Conservation (phyloP, 2,888 invertebrate genomes). For the Exephanes ischioxanthus region DNA sequence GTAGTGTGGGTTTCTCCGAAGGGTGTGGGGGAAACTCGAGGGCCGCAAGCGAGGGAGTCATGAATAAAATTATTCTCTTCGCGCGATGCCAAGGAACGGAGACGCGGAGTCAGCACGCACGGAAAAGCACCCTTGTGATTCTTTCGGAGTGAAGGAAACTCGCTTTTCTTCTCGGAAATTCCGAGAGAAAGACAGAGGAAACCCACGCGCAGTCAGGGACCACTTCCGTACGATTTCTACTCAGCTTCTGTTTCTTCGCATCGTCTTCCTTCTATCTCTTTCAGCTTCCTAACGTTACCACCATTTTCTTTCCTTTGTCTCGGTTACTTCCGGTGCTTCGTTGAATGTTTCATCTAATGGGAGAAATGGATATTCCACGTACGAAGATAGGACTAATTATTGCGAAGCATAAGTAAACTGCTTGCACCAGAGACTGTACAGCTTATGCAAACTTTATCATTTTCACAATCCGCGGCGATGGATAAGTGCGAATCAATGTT, state of each 20-base stretch:
- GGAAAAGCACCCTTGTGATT: constrained; percentile 37
- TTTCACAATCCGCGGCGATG: no score
- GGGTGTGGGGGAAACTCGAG: constrained; percentile 44
- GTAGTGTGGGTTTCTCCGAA: constrained; percentile 2
- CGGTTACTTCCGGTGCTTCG: neutral
- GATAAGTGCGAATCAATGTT: no score
- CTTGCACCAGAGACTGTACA: no score
- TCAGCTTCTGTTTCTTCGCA: constrained; percentile 5
- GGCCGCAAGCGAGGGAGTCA: constrained; percentile 43
- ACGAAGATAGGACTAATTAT: no score
- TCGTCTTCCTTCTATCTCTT: neutral
- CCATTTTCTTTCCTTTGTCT: neutral
- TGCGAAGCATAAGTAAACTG: no score
- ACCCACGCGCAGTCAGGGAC: constrained; percentile 7
- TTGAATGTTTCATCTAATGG: no score
- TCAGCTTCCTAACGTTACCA: neutral
- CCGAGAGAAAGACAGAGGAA: constrained; percentile 15
- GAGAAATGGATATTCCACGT: no score
- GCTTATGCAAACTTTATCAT: no score
- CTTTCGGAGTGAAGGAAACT: constrained; percentile 32
- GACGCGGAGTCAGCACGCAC: constrained; percentile 27
- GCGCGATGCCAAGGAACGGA: constrained; percentile 10
- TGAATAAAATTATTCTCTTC: constrained; percentile 63
- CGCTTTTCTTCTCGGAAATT: constrained; percentile 49
- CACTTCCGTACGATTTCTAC: constrained; percentile 20